phyloP scores from a whole-genome alignment of 2,113 vertebrate species.

The Amblyornis subalaris region DNA sequence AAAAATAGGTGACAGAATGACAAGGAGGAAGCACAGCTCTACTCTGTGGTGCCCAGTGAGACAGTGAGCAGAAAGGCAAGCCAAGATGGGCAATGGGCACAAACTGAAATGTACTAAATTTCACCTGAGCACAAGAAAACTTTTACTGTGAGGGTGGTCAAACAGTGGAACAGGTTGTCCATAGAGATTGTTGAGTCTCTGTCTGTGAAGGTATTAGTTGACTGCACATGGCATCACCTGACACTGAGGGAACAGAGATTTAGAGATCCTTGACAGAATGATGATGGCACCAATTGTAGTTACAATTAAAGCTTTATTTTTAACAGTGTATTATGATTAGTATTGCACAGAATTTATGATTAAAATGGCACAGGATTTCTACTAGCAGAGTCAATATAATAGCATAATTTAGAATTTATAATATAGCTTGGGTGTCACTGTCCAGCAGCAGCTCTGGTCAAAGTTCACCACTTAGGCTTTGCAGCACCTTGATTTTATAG shows the following conservation, averaged over 20 bases:
- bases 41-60: background rate
- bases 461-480: background rate
- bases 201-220: background rate
- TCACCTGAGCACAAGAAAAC: background rate
- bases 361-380: background rate
- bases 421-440: background rate
- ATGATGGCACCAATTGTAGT: background rate
- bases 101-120: background rate
- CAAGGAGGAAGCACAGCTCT: background rate
- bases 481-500: background rate
- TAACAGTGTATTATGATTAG: background rate
- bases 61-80: background rate
- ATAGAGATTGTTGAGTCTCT: background rate
- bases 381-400: background rate
- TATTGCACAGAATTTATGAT: background rate
- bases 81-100: background rate
- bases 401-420: background rate
- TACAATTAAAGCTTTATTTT: background rate
- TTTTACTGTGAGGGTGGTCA: background rate
- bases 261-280: background rate
- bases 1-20: background rate
- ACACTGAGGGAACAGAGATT: background rate
- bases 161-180: background rate
- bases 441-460: background rate
- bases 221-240: background rate